Conservation (phyloP, 1,140 invertebrate species). For the Lutraria rhynchaena region DNA sequence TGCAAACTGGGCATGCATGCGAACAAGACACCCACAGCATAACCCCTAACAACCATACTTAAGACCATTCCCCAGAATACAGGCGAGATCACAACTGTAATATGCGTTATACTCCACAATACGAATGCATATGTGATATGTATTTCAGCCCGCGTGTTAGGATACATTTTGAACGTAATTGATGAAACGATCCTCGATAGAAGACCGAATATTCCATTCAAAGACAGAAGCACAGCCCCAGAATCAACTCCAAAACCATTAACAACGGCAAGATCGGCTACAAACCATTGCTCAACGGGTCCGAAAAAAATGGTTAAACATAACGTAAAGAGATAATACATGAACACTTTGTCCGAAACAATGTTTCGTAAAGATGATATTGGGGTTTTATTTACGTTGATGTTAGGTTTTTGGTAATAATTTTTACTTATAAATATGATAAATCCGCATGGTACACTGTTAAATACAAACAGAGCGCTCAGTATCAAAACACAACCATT, state of each 20-base stretch:
- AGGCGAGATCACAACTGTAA: neutral
- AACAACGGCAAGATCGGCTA: slow-evolving; percentile 20
- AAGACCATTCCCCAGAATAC: slow-evolving; percentile 22
- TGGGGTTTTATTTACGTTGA: neutral
- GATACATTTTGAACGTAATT: neutral
- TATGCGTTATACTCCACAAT: slow-evolving; percentile 22
- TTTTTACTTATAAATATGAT: slow-evolving; percentile 16
- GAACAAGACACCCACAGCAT: neutral
- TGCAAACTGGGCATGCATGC: slow-evolving; percentile 5
- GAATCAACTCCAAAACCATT: slow-evolving; percentile 7
- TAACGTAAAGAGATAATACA: neutral
- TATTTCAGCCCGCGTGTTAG: neutral
- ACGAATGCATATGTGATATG: neutral
- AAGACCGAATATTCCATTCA: slow-evolving; percentile 38
- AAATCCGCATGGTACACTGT: slow-evolving; percentile 17
- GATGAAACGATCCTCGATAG: neutral
- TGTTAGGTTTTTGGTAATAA: slow-evolving; percentile 12
- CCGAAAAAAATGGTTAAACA: neutral
- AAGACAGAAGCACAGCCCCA: slow-evolving; percentile 3
- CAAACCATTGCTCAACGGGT: slow-evolving; percentile 49
- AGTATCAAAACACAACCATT: slow-evolving; percentile 11
- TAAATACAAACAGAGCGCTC: neutral
- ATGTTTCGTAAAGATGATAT: neutral
- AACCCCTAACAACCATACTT: slow-evolving; percentile 13
- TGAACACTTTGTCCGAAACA: neutral